These are phyloP conservation scores for Bombylius major DNA, from an alignment of 2,888 invertebrate genomes.

Conservation along the genomic window DNA sequence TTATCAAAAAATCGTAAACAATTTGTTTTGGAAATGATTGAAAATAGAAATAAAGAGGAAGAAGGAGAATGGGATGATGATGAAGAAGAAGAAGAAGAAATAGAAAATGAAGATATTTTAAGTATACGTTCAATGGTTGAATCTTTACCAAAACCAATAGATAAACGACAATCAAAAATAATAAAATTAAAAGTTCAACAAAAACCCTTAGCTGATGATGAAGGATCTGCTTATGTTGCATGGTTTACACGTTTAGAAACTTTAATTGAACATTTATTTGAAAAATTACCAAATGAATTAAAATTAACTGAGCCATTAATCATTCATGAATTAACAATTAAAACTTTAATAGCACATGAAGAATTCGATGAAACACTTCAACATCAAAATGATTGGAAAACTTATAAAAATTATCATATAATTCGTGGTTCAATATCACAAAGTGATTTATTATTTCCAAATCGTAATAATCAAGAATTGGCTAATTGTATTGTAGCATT, in stretches of 20 bases:
- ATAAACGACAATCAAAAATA: too few relatives aligned
- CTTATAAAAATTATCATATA: slow-evolving; percentile 5
- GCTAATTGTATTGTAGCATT: slow-evolving; percentile 46
- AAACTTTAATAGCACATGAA: neutral
- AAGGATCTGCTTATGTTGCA: slow-evolving; percentile 18
- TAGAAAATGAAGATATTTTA: neutral
- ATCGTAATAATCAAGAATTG: slow-evolving; percentile 40
- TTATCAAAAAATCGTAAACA: slow-evolving; percentile 18
- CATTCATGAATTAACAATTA: slow-evolving; percentile 7
- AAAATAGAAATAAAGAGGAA: slow-evolving; percentile 22
- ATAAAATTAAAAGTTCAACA: neutral
- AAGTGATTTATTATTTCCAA: slow-evolving; percentile 18
- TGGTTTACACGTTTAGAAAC: slow-evolving; percentile 15
- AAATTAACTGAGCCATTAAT: slow-evolving; percentile 11
- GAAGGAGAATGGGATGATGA: slow-evolving; percentile 15
- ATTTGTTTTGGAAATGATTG: slow-evolving; percentile 23
- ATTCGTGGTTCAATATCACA: slow-evolving; percentile 18
- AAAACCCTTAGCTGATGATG: slow-evolving; percentile 9
- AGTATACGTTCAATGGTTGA: neutral
- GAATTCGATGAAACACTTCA: neutral
- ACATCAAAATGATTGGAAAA: neutral
- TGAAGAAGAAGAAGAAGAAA: neutral
- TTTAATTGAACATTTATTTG: slow-evolving; percentile 13
- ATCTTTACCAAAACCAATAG: neutral
- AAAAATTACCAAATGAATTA: slow-evolving; percentile 12